These are phyloP conservation scores for Hippocampus mohnikei DNA, from an alignment of 2,113 vertebrate genomes.

Conservation along the genomic window DNA sequence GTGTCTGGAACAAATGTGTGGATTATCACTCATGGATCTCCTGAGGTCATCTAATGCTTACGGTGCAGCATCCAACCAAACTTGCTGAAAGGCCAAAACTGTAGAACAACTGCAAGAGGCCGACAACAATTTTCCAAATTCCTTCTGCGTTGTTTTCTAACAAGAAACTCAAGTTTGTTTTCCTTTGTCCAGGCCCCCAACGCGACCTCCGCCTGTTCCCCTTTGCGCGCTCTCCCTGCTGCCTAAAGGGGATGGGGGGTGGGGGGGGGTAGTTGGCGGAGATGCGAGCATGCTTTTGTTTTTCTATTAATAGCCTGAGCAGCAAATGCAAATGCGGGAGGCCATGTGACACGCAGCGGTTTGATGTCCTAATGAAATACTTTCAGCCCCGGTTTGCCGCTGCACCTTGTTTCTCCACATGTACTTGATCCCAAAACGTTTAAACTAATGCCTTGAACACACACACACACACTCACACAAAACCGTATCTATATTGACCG, in stretches of 20 bases:
- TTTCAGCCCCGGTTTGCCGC: not conserved
- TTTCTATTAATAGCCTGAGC: conserved; percentile 30
- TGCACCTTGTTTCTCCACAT: not conserved
- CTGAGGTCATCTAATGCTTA: conserved; percentile 24
- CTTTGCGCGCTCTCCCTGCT: conserved; percentile 10
- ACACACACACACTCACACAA: not conserved
- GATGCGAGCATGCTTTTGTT: conserved; percentile 28
- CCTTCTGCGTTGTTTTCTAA: conserved; percentile 41
- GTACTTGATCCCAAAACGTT: not conserved
- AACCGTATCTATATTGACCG: not conserved
- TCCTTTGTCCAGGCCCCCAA: conserved; percentile 28
- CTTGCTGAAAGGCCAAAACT: conserved; percentile 20
- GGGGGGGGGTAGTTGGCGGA: conserved; percentile 5
- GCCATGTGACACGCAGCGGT: conserved; percentile 4
- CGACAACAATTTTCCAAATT: conserved; percentile 36
- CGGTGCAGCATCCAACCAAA: conserved; percentile 37
- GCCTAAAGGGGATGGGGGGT: conserved; percentile 1
- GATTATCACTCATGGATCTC: conserved; percentile 30
- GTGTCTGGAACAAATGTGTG: conserved; percentile 14
- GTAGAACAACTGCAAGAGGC: conserved; percentile 14
- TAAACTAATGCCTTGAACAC: not conserved
- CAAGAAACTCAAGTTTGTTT: conserved; percentile 44
- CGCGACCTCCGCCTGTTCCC: conserved; percentile 16
- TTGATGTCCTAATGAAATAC: conserved; percentile 5
- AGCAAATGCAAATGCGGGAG: conserved; percentile 36